Evolutionary conservation across 2,797 vertebrate species (phyloP), one percentile per base, ranked within the genome.

Genomic region (Todus mexicanus): DNA sequence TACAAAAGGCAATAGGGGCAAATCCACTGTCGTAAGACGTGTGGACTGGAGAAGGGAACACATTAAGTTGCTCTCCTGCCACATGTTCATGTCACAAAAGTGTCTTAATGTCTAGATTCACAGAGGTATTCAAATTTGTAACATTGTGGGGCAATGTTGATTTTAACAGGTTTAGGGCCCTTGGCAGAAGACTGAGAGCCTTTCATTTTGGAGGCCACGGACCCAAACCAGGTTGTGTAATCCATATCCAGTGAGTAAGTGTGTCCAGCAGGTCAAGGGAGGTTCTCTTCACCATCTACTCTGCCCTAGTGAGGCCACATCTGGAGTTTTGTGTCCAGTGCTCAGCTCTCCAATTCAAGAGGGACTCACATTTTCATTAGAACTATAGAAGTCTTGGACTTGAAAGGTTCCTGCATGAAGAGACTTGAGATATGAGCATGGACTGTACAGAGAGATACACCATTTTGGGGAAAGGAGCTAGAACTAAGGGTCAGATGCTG

Each of bases 381-480:
- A 66, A 63, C 75, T 78, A 45, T 35, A 11, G 6, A 86, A 40
- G 11, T 57, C 22, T 37, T 69, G 18, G 17, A 43, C 23, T 79
- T 63, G 25, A 65, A 85, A 63, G 0, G 5, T 23, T 87, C 18
- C 15, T 31, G 3, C 7, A 8, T 33, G 51, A 63, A 21, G 11
- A 17, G 6, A 6, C 6, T 54, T 42, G 23, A 45, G 25, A 33
- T 47, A 40, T 3, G 12, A 79, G 11, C 7, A 20, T 5, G 20
- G 9, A 27, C 33, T 0, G 1, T 51, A 27, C 10, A 29, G n/a
- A 61, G 15, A 26, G 13, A 19, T 8, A 25, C 10, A 60, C 2
- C 1, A 4, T 56, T 66, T 47, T 9, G 38, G 27, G 37, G 25
- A 78, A 69, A 38, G n/a, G 45, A 71, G 26, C 9, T 33, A 15